A percentile compares a stretch with the other conserved stretches of the same genome.
Conservation (phyloP, 1,140 invertebrate species). For the Wiebesia pumilae region DNA sequence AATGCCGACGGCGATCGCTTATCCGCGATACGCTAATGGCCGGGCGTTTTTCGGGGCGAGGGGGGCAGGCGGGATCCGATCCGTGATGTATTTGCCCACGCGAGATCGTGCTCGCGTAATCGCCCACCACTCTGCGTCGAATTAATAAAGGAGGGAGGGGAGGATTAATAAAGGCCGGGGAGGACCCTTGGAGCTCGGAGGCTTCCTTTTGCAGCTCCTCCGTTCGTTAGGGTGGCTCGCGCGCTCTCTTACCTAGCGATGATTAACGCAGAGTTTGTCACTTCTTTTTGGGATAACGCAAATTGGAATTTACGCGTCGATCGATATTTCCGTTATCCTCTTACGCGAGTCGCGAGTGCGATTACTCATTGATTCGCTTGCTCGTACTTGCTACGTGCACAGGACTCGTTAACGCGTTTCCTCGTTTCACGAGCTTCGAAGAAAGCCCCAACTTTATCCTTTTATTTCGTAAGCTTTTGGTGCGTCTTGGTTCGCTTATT, state of each 20-base stretch:
- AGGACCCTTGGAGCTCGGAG: neutral
- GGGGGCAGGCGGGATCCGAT: neutral
- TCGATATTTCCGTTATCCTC: neutral
- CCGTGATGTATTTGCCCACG: constrained; percentile 7
- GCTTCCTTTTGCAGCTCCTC: neutral
- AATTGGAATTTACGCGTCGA: neutral
- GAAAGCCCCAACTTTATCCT: too few species aligned
- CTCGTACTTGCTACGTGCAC: too few species aligned
- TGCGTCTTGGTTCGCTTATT: too few species aligned
- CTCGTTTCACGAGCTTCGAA: too few species aligned
- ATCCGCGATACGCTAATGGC: constrained; percentile 1
- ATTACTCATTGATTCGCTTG: neutral
- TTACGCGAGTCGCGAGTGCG: neutral
- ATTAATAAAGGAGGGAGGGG: neutral
- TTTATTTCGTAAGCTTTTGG: too few species aligned
- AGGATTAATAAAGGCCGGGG: neutral
- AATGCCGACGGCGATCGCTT: constrained; percentile 42
- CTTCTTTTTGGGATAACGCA: neutral
- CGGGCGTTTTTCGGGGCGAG: neutral
- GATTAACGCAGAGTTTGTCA: neutral
- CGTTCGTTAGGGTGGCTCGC: neutral
- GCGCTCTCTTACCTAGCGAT: neutral
- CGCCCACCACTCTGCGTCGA: too few species aligned
- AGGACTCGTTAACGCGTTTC: too few species aligned
- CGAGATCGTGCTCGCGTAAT: too few species aligned